A percentile compares a stretch with the other conserved stretches of the same genome.
These are phyloP conservation scores for Electrona antarctica DNA, from an alignment of 2,113 vertebrate species.

Conservation along the genomic window DNA sequence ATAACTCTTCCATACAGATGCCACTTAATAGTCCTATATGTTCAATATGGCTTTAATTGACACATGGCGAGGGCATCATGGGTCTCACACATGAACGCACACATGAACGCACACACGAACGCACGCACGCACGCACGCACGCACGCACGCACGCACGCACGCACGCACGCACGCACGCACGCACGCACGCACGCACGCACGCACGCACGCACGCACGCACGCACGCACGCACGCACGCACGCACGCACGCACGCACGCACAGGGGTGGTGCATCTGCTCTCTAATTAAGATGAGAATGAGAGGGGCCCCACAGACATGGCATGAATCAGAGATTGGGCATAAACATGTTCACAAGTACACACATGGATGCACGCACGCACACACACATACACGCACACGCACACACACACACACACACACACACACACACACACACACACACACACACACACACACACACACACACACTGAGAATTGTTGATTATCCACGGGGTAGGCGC, in stretches of 20 bases:
- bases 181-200: constrained; percentile 11
- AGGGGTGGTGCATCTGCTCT: constrained; percentile 67
- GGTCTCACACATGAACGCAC: constrained; percentile 14
- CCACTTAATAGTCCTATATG: constrained; percentile 36
- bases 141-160: constrained; percentile 32
- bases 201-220: constrained; percentile 29
- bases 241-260: constrained; percentile 14
- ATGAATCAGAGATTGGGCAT: constrained; percentile 53
- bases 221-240: constrained; percentile 11
- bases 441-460: constrained; percentile 7
- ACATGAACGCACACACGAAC: no score
- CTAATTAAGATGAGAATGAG: constrained; percentile 69
- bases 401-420: constrained; percentile 17
- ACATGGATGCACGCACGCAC: neutral
- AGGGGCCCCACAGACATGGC: constrained; percentile 55
- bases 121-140: neutral
- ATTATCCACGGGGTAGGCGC: constrained; percentile 16
- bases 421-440: constrained; percentile 8
- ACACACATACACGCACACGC: neutral
- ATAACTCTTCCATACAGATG: constrained; percentile 35
- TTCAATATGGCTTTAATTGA: constrained; percentile 55
- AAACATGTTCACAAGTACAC: neutral
- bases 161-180: constrained; percentile 1
- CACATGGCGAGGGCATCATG: constrained; percentile 60
- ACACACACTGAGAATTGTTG: neutral